Conservation (phyloP, 2,113 vertebrate species). For the Nycticorax nycticorax region DNA sequence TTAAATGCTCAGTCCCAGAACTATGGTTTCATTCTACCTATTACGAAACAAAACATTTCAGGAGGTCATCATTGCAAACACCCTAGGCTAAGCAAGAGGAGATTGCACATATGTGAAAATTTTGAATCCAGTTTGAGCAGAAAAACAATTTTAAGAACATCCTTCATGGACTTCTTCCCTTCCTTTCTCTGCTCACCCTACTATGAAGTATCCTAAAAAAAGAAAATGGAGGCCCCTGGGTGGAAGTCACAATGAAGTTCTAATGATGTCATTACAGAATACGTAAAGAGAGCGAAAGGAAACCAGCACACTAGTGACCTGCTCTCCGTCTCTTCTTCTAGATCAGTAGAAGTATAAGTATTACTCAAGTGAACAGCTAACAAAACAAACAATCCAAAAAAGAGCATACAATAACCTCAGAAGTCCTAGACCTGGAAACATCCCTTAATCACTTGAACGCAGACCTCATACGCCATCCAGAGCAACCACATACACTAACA, state of each 20-base stretch:
- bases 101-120: background rate
- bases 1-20: background rate
- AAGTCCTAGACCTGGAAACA: background rate
- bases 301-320: background rate
- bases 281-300: background rate
- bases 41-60: background rate
- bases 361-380: background rate
- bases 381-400: background rate
- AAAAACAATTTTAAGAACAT: background rate
- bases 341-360: background rate
- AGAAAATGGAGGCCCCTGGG: background rate
- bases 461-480: background rate
- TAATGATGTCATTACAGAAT: background rate
- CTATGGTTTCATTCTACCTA: background rate
- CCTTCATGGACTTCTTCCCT: background rate
- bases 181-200: background rate
- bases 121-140: background rate
- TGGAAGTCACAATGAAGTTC: background rate
- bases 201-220: background rate
- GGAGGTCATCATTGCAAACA: background rate
- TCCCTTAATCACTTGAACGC: background rate
- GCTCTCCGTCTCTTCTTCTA: background rate
- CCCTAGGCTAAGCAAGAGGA: background rate
- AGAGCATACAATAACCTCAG: background rate
- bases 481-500: background rate